A percentile compares a stretch with the other conserved stretches of the same genome.
Conservation (phyloP, 2,888 invertebrate genomes). For the Drosophila algonquin region DNA sequence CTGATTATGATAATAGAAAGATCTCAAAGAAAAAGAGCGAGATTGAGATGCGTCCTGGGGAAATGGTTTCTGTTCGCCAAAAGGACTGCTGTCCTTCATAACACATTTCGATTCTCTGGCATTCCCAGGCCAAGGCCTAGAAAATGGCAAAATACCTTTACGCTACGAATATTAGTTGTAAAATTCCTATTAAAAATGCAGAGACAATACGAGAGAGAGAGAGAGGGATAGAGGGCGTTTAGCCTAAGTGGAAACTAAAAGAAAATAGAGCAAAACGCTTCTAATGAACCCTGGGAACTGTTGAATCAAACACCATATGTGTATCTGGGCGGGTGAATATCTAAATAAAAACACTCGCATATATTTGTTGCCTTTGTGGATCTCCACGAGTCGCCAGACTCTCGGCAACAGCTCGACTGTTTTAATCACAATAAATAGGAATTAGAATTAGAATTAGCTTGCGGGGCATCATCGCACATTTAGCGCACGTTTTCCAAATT, state of each 20-base stretch:
- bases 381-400: conserved; percentile 4
- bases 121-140: not conserved
- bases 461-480: conserved; percentile 41
- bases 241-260: conserved; percentile 11
- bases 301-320: conserved; percentile 22
- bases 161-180: not conserved
- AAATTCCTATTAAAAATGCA: conserved; percentile 15
- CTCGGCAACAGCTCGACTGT: conserved; percentile 31
- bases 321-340: conserved; percentile 3
- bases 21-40: too few relatives aligned
- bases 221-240: conserved; percentile 2
- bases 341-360: conserved; percentile 7
- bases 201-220: not conserved
- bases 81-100: not conserved
- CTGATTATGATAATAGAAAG: not conserved
- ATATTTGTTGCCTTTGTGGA: not conserved
- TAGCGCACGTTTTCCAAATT: conserved; percentile 69
- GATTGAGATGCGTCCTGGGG: too few relatives aligned
- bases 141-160: not conserved
- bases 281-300: conserved; percentile 45
- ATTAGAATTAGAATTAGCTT: conserved; percentile 73
- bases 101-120: not conserved
- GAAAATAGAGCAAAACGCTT: conserved; percentile 1
- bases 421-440: conserved; percentile 68
- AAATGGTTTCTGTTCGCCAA: not conserved